A percentile compares a stretch with the other conserved stretches of the same genome.
Conservation (phyloP, 2,888 invertebrate species). For the Lasioglossum pauxillum region DNA sequence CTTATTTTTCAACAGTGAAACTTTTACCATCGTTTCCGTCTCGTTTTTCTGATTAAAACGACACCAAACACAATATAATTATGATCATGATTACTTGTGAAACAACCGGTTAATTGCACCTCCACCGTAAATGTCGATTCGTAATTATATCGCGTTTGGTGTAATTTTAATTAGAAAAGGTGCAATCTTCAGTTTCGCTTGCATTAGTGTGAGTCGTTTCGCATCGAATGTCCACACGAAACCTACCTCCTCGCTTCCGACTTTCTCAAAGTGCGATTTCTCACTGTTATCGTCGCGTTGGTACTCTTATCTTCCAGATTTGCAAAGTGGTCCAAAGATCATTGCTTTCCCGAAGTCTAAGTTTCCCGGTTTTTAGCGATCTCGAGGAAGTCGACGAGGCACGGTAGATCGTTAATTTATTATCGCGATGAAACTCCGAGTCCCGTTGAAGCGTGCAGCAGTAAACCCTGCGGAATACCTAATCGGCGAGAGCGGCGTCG, state of each 20-base stretch:
- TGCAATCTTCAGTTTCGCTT: not conserved
- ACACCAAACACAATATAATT: not conserved
- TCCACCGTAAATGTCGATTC: not conserved
- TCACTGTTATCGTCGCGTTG: not conserved
- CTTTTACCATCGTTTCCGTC: not conserved
- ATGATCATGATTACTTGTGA: not conserved
- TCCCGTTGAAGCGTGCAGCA: constrained; percentile 3
- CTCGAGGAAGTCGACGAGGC: not conserved
- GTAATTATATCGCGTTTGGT: not conserved
- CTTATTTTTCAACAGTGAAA: not conserved
- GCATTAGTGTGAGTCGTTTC: not conserved
- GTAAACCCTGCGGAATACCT: constrained; percentile 10
- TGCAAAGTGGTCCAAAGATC: constrained; percentile 1
- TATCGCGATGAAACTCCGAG: constrained; percentile 1
- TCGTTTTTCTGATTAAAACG: not conserved
- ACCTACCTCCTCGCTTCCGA: not conserved
- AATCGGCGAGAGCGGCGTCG: constrained; percentile 7
- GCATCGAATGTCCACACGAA: not conserved
- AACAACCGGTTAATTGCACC: not conserved
- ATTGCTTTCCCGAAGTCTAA: not conserved
- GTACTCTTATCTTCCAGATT: not conserved
- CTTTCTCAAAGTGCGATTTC: not conserved
- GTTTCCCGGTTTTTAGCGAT: not conserved
- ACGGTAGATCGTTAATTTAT: constrained; percentile 4
- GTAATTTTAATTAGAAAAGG: too few species aligned